Conservation (phyloP, 2,113 vertebrate species). For the Hippolais icterina region DNA sequence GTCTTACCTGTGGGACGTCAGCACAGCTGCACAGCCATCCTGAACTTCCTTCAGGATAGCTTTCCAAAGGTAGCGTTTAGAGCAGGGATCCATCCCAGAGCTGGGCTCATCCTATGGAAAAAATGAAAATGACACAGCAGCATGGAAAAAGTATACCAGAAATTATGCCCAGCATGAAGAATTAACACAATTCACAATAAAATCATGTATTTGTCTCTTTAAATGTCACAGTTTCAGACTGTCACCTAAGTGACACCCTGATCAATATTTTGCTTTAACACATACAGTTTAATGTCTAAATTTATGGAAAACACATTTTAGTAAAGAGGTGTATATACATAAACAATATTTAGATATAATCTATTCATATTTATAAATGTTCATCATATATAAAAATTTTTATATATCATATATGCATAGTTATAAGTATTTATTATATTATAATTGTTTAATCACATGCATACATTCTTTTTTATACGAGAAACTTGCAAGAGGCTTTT, state of each 20-base stretch:
- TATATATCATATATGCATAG: too few species aligned
- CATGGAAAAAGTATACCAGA: not conserved
- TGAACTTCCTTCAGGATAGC: conserved; percentile 59
- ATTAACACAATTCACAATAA: not conserved
- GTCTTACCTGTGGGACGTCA: conserved; percentile 76
- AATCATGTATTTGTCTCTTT: not conserved
- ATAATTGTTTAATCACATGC: not conserved
- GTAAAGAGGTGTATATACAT: not conserved
- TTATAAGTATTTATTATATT: not conserved
- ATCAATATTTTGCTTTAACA: not conserved
- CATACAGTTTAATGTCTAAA: not conserved
- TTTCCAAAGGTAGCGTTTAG: conserved; percentile 74
- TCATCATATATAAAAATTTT: too few species aligned
- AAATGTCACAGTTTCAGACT: not conserved
- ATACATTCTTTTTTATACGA: not conserved
- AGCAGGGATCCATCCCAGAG: conserved; percentile 79
- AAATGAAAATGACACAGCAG: not conserved
- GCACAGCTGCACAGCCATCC: conserved; percentile 69
- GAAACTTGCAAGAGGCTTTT: not conserved
- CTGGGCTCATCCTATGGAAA: conserved; percentile 74
- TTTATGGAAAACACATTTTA: not conserved
- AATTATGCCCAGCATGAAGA: not conserved
- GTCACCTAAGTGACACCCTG: not conserved
- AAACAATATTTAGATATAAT: not conserved
- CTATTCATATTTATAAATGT: not conserved